Base-by-base conservation (phyloP, 2,888 invertebrate genomes). In the Ephialtes manifestator region DNA sequence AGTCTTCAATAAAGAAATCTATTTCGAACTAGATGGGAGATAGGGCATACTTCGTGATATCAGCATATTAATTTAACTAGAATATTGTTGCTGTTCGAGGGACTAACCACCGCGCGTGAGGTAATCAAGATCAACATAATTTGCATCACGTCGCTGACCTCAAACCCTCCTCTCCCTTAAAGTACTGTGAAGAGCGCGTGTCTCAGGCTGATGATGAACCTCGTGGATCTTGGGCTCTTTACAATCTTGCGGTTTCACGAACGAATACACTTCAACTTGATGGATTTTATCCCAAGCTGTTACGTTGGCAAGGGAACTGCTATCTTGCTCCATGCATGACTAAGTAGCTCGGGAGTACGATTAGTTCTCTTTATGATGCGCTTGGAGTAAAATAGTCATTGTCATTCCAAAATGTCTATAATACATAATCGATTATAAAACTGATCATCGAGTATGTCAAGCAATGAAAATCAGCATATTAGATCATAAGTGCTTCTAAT, bases 61-160 rank as follows among this genome's bases (percentile, higher is more conserved):
- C 70, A 18, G 28, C 48, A 39, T 48, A 63, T 63, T 63, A 68
- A 68, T 78, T 70, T 71, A 70, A 70, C 58, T 39, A 58, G 55
- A n/a, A 58, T 79, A 63, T 63, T 63, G 35, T 63, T 63, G 35
- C 18, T n/a, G 35, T 35, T 63, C 60, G 60, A n/a, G 2, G n/a
- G 60, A n/a, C 18, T 63, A 63, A 35, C 60, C 60, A n/a, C 71
- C 58, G 70, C 46, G 79, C 79, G 70, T 79, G 71, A 65, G 71
- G 58, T 35, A 48, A 63, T 71, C 60, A 67, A 43, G 70, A 20
- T 39, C 65, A 43, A 65, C 65, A 65, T 65, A 65, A 65, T 65
- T 65, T 65, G 65, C 65, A 65, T 65, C 65, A 65, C 65, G 65
- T 65, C 18, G 65, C 65, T 65, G 65, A 65, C 65, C 65, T 65